These are phyloP conservation scores for Thecocarcelia acutangulata DNA, from an alignment of 2,888 invertebrate species.

Conservation along the genomic window DNA sequence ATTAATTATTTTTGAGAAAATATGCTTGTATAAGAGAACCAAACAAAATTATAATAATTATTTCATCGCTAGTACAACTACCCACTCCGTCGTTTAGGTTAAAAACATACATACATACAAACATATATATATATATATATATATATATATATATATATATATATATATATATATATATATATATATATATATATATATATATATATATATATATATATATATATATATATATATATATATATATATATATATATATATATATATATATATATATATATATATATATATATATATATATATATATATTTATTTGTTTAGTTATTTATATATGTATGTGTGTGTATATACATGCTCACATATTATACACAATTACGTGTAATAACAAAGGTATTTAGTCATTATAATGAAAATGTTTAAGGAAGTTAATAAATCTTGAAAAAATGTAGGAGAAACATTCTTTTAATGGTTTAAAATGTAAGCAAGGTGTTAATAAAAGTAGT, in stretches of 20 bases:
- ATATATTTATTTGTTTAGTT: no score
- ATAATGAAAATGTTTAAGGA: conserved; percentile 33
- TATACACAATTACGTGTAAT: not conserved
- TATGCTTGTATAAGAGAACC: conserved; percentile 57
- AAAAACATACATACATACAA: no score
- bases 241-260: no score
- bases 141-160: no score
- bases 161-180: no score
- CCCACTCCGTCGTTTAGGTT: no score
- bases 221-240: no score
- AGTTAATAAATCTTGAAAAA: conserved; percentile 26
- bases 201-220: no score
- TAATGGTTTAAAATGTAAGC: conserved; percentile 27
- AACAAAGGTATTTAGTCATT: not conserved
- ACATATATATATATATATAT: no score
- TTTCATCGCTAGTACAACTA: conserved; percentile 54
- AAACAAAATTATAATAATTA: conserved; percentile 56
- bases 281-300: no score
- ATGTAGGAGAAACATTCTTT: not conserved
- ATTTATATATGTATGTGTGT: not conserved
- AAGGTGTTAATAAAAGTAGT: conserved; percentile 40
- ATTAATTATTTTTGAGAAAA: conserved; percentile 64
- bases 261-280: no score
- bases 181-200: no score
- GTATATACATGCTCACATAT: not conserved